Conservation (phyloP, 2,888 invertebrate species). For the Suillia variegata region DNA sequence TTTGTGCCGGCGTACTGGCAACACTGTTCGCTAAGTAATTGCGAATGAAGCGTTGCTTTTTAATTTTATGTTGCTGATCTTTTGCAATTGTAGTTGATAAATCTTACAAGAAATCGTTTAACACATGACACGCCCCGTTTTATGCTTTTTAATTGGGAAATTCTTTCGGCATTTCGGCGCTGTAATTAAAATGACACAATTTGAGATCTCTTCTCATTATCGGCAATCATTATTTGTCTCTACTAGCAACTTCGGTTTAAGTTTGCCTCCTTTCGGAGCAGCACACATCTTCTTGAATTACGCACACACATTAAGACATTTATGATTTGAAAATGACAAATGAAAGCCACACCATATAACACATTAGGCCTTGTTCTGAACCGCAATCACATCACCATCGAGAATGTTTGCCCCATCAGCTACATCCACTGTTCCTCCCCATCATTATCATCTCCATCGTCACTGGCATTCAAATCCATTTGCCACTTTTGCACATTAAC, state of each 20-base stretch:
- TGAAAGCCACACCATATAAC: conserved; percentile 21
- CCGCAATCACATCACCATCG: neutral
- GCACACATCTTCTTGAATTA: no score
- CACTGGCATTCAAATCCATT: conserved; percentile 23
- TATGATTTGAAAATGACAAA: conserved; percentile 25
- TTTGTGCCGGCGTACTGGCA: neutral
- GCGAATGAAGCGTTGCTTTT: neutral
- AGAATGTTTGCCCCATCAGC: neutral
- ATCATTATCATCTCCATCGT: conserved; percentile 13
- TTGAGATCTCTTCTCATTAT: no score
- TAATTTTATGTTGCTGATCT: neutral
- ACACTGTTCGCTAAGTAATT: neutral
- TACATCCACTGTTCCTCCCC: neutral
- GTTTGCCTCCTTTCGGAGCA: neutral
- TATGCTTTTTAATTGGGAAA: conserved; percentile 22
- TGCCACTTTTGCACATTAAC: conserved; percentile 33
- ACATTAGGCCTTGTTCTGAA: conserved; percentile 15
- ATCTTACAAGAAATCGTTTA: conserved; percentile 25
- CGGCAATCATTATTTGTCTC: no score
- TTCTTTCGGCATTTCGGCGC: neutral
- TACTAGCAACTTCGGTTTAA: no score
- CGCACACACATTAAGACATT: conserved; percentile 11
- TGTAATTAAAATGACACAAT: neutral
- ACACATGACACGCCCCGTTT: conserved; percentile 24
- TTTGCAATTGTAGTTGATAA: neutral